Evolutionary conservation across 2,888 invertebrate genomes (phyloP).

Genomic region (Cepaea hortensis): DNA sequence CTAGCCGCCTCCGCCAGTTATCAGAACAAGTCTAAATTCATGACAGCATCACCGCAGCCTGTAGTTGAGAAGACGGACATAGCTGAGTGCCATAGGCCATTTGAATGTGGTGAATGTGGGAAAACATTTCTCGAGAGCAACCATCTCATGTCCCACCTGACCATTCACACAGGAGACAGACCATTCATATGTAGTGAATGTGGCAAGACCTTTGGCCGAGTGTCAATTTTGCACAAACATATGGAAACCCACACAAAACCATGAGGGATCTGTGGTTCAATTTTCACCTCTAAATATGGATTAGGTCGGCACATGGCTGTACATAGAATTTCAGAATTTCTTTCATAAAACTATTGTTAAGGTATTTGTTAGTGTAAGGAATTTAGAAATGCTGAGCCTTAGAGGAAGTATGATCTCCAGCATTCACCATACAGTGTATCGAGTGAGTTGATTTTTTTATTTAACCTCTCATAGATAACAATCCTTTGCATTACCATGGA

Average conservation of each 20-base stretch:
- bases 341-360: no score
- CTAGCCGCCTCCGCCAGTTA: constrained; percentile 3
- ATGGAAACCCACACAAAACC: constrained; percentile 42
- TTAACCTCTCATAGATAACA: no score
- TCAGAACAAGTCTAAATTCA: constrained; percentile 18
- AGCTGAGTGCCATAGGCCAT: constrained; percentile 23
- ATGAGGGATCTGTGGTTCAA: constrained; percentile 41
- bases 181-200: constrained; percentile 38
- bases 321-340: constrained; percentile 24
- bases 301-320: constrained; percentile 40
- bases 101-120: constrained; percentile 45
- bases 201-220: constrained; percentile 40
- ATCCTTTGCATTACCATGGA: no score
- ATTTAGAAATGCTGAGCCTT: no score
- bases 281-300: constrained; percentile 30
- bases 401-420: no score
- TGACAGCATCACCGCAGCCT: constrained; percentile 10
- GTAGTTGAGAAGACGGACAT: not conserved
- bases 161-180: constrained; percentile 37
- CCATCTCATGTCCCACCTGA: constrained; percentile 46
- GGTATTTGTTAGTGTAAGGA: no score
- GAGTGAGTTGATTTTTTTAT: no score
- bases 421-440: no score
- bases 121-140: constrained; percentile 43
- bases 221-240: constrained; percentile 36